phyloP scores from a whole-genome alignment of 2,888 invertebrate genomes.

The Ormia ochracea region DNA sequence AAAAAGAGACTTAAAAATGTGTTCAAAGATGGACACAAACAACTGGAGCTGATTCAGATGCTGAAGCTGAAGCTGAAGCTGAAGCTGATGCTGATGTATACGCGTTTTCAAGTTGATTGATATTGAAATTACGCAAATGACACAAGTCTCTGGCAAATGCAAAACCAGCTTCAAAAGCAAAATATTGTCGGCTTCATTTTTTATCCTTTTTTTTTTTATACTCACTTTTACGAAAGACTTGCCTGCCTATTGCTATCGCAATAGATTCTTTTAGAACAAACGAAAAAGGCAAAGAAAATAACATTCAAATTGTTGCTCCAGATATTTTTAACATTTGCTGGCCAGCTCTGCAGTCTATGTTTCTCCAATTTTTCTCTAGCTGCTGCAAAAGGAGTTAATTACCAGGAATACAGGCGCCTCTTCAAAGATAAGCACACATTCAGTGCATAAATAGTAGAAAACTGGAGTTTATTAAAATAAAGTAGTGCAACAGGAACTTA shows the following conservation, averaged over 20 bases:
- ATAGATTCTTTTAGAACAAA: not conserved
- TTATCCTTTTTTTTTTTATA: conserved; percentile 8
- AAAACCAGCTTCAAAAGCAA: not conserved
- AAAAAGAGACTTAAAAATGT: conserved; percentile 30
- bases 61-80: conserved; percentile 21
- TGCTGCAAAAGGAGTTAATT: conserved; percentile 53
- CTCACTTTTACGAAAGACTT: conserved; percentile 2
- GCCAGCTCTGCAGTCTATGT: not conserved
- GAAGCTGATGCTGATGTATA: conserved; percentile 16
- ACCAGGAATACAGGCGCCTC: conserved; percentile 61
- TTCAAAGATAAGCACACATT: conserved; percentile 40
- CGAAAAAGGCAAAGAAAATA: conserved; percentile 18
- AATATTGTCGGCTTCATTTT: conserved; percentile 43
- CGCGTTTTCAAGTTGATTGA: conserved; percentile 61
- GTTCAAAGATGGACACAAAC: not conserved
- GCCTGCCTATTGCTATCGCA: conserved; percentile 3
- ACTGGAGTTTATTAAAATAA: conserved; percentile 55
- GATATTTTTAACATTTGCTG: conserved; percentile 10
- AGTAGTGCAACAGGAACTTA: conserved; percentile 59
- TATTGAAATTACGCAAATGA: conserved; percentile 65
- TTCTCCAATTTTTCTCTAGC: not conserved
- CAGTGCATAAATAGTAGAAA: conserved; percentile 2
- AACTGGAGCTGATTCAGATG: conserved; percentile 1
- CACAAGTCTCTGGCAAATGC: conserved; percentile 57
- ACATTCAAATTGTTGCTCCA: conserved; percentile 58